Evolutionary conservation across 2,113 vertebrate genomes (phyloP).

Genomic region (Notothenia rossii): DNA sequence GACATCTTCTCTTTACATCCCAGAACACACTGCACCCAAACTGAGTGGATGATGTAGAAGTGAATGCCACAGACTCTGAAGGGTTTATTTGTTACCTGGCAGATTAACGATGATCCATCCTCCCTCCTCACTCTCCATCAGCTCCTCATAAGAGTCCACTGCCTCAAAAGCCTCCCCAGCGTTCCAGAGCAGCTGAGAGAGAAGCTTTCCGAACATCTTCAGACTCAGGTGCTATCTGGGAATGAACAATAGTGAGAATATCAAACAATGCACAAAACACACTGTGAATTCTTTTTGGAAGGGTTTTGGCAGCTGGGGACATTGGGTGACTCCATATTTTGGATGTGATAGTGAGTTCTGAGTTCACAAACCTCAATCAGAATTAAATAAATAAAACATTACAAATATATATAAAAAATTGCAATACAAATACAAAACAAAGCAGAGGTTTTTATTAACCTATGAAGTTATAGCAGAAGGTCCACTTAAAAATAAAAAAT

Average conservation of each 20-base stretch:
- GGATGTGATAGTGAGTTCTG: background rate
- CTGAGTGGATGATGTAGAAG: background rate
- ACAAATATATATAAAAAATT: no score
- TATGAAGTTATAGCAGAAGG: no score
- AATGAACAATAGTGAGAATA: background rate
- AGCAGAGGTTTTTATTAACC: no score
- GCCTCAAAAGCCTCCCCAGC: constrained; percentile 39
- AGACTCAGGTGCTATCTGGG: constrained; percentile 25
- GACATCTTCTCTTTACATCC: constrained; percentile 5
- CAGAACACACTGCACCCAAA: background rate
- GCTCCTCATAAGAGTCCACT: constrained; percentile 45
- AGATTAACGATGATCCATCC: constrained; percentile 82
- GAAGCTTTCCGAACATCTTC: constrained; percentile 80
- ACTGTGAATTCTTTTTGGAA: background rate
- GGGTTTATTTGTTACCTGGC: constrained; percentile 68
- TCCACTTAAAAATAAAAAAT: no score
- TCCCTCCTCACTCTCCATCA: constrained; percentile 81
- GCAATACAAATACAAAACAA: no score
- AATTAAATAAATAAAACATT: no score
- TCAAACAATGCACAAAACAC: background rate
- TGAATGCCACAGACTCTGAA: background rate
- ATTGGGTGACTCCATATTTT: background rate
- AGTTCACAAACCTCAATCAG: no score
- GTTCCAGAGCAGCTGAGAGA: constrained; percentile 77
- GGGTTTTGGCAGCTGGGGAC: background rate